phyloP scores from a whole-genome alignment of 2,113 vertebrate genomes.

The Jaculus jaculus region DNA sequence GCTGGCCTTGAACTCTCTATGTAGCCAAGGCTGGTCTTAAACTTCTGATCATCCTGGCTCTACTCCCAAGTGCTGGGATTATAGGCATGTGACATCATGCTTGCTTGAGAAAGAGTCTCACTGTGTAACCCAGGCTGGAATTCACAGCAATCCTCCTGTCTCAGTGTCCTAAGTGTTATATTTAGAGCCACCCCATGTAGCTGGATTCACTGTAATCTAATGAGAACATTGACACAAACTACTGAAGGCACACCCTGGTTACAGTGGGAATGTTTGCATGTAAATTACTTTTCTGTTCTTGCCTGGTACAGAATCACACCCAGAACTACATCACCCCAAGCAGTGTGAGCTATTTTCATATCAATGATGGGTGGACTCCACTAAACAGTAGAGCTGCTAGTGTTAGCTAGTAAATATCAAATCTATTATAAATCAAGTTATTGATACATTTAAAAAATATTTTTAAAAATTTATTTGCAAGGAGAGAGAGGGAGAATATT shows the following conservation, averaged over 20 bases:
- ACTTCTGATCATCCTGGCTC: too few species aligned
- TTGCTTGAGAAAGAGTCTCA: too few species aligned
- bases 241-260: background rate
- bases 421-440: constrained; percentile 14
- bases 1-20: too few species aligned
- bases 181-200: too few species aligned
- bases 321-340: background rate
- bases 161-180: too few species aligned
- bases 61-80: too few species aligned
- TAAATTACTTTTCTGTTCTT: background rate
- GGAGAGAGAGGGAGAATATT: too few species aligned
- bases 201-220: background rate
- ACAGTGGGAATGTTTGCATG: background rate
- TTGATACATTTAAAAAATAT: background rate
- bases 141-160: too few species aligned
- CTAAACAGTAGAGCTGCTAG: background rate
- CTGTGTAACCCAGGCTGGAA: too few species aligned
- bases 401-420: background rate
- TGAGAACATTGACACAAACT: background rate
- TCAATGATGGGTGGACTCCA: background rate
- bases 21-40: too few species aligned
- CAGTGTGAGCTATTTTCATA: constrained; percentile 31
- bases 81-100: too few species aligned
- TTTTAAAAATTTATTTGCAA: too few species aligned
- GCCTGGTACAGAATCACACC: background rate